phyloP scores from a whole-genome alignment of 2,797 vertebrate species.

The Thamnophis elegans region DNA sequence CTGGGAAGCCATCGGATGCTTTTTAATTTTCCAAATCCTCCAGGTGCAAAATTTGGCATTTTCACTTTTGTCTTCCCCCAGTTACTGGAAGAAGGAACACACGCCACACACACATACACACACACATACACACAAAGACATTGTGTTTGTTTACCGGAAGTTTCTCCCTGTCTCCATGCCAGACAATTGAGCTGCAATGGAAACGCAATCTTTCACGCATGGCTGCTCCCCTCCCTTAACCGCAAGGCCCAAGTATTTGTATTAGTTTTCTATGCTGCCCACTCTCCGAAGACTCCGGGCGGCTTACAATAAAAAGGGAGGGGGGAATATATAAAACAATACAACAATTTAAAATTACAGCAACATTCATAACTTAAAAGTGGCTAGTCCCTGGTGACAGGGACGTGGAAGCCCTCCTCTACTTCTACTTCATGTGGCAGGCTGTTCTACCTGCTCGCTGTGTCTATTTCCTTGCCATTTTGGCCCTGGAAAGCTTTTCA shows the following conservation, averaged over 20 bases:
- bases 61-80: not conserved
- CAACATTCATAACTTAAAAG: too few species aligned
- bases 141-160: not conserved
- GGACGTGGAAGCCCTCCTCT: not conserved
- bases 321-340: too few species aligned
- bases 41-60: not conserved
- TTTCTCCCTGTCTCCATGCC: not conserved
- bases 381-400: not conserved
- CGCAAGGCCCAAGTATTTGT: not conserved
- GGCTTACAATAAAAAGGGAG: too few species aligned
- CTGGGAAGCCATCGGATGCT: not conserved
- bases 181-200: not conserved
- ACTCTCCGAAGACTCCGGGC: too few species aligned
- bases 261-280: too few species aligned
- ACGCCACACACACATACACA: too few species aligned
- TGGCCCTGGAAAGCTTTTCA: not conserved
- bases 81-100: not conserved
- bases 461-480: not conserved
- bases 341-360: too few species aligned
- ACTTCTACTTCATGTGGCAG: not conserved
- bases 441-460: not conserved
- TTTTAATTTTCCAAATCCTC: not conserved
- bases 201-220: not conserved
- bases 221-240: not conserved
- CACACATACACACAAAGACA: too few species aligned